phyloP scores from a whole-genome alignment of 2,888 invertebrate species.

The Schrankia costaestrigalis region DNA sequence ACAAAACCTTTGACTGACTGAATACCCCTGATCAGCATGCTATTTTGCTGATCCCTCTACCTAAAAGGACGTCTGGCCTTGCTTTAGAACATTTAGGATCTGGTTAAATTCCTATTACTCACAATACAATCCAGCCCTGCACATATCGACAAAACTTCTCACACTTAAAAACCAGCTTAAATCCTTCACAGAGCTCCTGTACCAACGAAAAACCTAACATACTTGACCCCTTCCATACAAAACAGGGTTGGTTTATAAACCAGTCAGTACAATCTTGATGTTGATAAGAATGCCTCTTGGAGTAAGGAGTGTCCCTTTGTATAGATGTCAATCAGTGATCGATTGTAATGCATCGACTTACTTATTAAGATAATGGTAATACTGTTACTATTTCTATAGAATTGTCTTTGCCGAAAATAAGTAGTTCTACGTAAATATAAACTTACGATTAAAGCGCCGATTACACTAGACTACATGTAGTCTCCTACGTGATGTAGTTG shows the following conservation, averaged over 20 bases:
- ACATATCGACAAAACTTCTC: conserved; percentile 17
- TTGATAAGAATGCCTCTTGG: conserved; percentile 42
- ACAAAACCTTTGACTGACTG: too few species aligned
- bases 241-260: conserved; percentile 16
- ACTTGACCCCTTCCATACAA: conserved; percentile 27
- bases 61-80: too few species aligned
- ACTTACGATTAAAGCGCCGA: too few species aligned
- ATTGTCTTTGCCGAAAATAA: conserved; percentile 7
- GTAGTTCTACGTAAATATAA: too few species aligned
- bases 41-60: too few species aligned
- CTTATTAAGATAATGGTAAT: conserved; percentile 30
- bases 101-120: too few species aligned
- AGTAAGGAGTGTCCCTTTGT: conserved; percentile 57
- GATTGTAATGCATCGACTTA: conserved; percentile 41
- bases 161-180: conserved; percentile 18
- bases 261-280: conserved; percentile 46
- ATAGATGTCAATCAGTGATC: conserved; percentile 55
- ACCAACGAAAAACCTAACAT: conserved; percentile 1
- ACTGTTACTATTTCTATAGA: conserved; percentile 3
- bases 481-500: too few species aligned
- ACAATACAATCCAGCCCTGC: conserved; percentile 25
- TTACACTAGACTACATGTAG: too few species aligned
- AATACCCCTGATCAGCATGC: too few species aligned
- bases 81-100: too few species aligned
- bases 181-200: conserved; percentile 20